These are phyloP conservation scores for Silurus meridionalis DNA, from an alignment of 2,113 vertebrate genomes.

Conservation along the genomic window DNA sequence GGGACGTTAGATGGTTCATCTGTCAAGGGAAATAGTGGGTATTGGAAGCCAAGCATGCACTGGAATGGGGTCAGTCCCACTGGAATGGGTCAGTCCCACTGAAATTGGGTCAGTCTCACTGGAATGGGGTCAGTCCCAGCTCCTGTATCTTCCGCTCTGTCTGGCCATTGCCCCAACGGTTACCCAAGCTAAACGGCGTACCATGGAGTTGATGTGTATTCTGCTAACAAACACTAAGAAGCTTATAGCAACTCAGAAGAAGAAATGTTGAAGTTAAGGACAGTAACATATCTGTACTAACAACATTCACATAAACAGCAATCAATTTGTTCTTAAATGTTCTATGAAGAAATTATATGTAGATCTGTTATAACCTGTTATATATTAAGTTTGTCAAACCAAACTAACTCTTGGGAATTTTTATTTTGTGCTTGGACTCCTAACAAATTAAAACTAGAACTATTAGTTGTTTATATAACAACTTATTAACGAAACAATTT, in stretches of 20 bases:
- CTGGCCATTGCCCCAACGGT: too few relatives aligned
- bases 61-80: too few relatives aligned
- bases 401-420: background rate
- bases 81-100: too few relatives aligned
- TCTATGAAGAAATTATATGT: background rate
- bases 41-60: too few relatives aligned
- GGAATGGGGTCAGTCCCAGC: too few relatives aligned
- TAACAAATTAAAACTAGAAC: background rate
- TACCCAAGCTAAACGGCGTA: too few relatives aligned
- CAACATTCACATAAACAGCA: background rate
- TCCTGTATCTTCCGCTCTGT: too few relatives aligned
- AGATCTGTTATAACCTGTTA: background rate
- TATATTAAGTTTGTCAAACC: background rate
- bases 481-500: background rate
- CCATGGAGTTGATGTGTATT: too few relatives aligned
- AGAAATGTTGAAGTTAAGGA: background rate
- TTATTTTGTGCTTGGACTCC: background rate
- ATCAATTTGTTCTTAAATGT: background rate
- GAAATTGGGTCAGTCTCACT: too few relatives aligned
- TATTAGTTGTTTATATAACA: background rate
- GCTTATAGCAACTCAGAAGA: background rate
- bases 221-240: too few relatives aligned
- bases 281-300: background rate
- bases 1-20: too few relatives aligned
- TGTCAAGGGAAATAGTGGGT: too few relatives aligned